phyloP scores from a whole-genome alignment of 1,140 invertebrate species.

The Drosophila rufa region DNA sequence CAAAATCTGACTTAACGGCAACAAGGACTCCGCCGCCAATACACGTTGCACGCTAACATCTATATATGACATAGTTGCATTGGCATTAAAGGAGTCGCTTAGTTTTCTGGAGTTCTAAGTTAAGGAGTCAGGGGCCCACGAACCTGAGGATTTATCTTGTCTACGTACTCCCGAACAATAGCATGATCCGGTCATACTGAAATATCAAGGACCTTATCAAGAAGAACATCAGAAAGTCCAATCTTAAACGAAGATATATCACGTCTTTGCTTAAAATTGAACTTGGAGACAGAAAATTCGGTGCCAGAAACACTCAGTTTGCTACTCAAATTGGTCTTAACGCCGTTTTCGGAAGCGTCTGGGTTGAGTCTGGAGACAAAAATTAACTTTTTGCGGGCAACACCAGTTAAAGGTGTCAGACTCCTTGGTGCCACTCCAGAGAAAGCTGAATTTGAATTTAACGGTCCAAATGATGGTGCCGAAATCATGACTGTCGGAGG shows the following conservation, averaged over 20 bases:
- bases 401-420: too few species aligned
- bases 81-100: too few species aligned
- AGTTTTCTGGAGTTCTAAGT: too few species aligned
- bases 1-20: too few species aligned
- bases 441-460: too few species aligned
- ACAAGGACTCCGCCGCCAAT: too few species aligned
- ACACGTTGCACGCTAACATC: too few species aligned
- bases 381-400: too few species aligned
- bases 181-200: background rate
- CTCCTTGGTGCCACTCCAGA: too few species aligned
- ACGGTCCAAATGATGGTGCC: too few species aligned
- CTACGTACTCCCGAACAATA: background rate
- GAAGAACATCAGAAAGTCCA: background rate
- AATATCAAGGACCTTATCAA: background rate
- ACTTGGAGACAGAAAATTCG: background rate
- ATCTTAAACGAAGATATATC: background rate
- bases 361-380: background rate
- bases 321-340: background rate
- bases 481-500: too few species aligned
- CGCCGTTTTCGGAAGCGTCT: background rate
- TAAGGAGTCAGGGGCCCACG: too few species aligned
- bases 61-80: background rate
- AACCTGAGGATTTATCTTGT: background rate
- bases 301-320: background rate
- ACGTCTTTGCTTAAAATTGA: background rate